phyloP scores from a whole-genome alignment of 2,888 invertebrate genomes.

The Lasioglossum morio region DNA sequence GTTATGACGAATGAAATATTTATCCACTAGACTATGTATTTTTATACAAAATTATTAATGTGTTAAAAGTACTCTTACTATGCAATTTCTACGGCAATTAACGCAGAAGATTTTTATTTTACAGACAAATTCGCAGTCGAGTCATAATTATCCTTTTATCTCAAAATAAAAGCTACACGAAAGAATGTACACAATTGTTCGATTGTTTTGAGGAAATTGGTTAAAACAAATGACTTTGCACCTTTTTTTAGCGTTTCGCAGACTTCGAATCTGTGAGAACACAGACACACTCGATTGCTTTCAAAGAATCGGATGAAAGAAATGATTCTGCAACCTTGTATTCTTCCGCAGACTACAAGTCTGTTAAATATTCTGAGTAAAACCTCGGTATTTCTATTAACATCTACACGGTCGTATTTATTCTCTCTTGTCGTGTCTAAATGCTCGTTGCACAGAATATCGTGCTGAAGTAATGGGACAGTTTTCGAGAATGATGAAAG shows the following conservation, averaged over 20 bases:
- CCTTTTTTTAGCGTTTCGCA: neutral
- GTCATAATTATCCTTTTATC: neutral
- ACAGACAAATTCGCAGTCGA: neutral
- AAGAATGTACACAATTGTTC: neutral
- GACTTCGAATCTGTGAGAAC: neutral
- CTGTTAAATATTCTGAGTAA: neutral
- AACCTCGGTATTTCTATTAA: neutral
- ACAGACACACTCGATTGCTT: neutral
- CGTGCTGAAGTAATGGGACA: neutral
- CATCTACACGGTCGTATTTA: neutral
- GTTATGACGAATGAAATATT: neutral
- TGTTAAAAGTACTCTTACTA: too few relatives aligned
- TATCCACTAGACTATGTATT: neutral
- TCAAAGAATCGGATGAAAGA: neutral
- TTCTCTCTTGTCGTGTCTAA: neutral
- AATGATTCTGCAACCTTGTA: neutral
- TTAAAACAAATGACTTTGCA: neutral
- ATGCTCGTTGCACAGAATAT: neutral
- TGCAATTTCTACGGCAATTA: neutral
- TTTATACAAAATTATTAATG: neutral
- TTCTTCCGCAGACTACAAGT: neutral
- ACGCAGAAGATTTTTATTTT: neutral
- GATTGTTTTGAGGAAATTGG: neutral
- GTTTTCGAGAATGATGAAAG: neutral
- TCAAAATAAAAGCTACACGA: neutral